Evolutionary conservation across 2,113 vertebrate species (phyloP), one percentile per base, ranked within the genome.

Genomic region (Sturnus vulgaris): DNA sequence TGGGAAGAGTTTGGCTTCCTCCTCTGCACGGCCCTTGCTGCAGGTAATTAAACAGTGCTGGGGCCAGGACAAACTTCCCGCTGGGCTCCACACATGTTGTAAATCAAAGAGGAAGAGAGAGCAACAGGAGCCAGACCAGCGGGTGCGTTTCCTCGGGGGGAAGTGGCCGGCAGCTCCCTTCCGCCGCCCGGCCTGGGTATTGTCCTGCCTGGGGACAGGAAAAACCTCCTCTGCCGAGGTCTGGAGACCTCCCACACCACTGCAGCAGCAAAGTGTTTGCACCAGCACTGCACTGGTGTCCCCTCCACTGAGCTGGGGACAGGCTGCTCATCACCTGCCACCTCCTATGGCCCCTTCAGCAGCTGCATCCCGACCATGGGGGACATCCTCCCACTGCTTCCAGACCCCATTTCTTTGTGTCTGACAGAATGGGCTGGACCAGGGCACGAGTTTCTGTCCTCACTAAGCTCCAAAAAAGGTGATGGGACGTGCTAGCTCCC

Each of bases 131-230:
- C 42, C 44, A 15, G 90, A 82, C 15, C 88, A 93, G 91, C 37
- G 61, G 86, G 80, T 50, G 88, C 2, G 1, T 80, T 97, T 96
- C 94, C 95, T 93, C 10, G 1, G 6, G 46, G 79, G 96, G 82
- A 94, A 96, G 80, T 24, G 9, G 86, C 80, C 82, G 47, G 88
- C 96, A 88, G 92, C 96, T 95, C 95, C 96, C 93, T 95, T 95
- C 96, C 95, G 93, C 86, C 0, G 1, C 35, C 44, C 4, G 9
- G 84, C 39, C 30, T 55, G 88, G 94, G 79, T 21, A 96, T 94
- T 96, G 93, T 96, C 90, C 92, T 88, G 92, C 86, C 84, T 63
- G 68, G 39, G 94, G 35, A 84, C 95, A 96, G 94, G 90, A 96
- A 94, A 87, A 94, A 61, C 68, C 15, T n/a, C 86, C 70, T 87